A percentile compares a stretch with the other conserved stretches of the same genome.
phyloP scores from a whole-genome alignment of 2,113 vertebrate genomes.

The Pelodiscus sinensis region DNA sequence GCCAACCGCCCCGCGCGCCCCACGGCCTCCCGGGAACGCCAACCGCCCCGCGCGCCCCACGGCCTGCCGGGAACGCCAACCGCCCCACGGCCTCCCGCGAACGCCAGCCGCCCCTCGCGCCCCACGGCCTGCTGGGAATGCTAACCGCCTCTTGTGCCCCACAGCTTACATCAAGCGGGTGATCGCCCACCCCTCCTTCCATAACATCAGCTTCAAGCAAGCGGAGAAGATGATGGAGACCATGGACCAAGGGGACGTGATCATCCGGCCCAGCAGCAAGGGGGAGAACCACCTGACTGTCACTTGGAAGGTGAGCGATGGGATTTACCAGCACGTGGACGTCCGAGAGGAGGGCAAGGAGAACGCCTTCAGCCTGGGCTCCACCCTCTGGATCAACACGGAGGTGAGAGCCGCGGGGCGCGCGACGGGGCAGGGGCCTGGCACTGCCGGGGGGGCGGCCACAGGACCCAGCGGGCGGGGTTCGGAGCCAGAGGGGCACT shows the following conservation, averaged over 20 bases:
- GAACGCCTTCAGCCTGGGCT: constrained; percentile 97
- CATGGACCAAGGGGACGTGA: constrained; percentile 97
- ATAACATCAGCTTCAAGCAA: constrained; percentile 99
- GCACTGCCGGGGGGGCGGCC: fast-evolving
- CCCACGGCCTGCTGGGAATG: background rate
- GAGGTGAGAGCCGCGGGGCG: constrained; percentile 79
- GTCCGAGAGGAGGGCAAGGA: constrained; percentile 97
- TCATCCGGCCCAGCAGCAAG: constrained; percentile 98
- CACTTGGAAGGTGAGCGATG: constrained; percentile 97
- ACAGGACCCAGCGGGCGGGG: background rate
- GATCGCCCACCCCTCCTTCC: constrained; percentile 98
- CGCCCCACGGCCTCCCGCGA: too few relatives aligned
- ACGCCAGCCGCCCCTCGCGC: too few relatives aligned
- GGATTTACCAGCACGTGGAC: constrained; percentile 97
- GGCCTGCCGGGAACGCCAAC: too few relatives aligned
- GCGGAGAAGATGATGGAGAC: constrained; percentile 99
- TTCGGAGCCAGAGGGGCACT: too few relatives aligned
- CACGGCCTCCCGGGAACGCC: too few relatives aligned
- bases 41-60: too few relatives aligned
- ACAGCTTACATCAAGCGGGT: constrained; percentile 97
- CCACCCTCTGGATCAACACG: constrained; percentile 95
- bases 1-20: too few relatives aligned
- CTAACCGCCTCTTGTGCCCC: background rate
- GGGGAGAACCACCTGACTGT: constrained; percentile 97
- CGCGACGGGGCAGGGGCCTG: background rate